Conservation (phyloP, 2,113 vertebrate genomes). For the Ptychochromis oligacanthus region DNA sequence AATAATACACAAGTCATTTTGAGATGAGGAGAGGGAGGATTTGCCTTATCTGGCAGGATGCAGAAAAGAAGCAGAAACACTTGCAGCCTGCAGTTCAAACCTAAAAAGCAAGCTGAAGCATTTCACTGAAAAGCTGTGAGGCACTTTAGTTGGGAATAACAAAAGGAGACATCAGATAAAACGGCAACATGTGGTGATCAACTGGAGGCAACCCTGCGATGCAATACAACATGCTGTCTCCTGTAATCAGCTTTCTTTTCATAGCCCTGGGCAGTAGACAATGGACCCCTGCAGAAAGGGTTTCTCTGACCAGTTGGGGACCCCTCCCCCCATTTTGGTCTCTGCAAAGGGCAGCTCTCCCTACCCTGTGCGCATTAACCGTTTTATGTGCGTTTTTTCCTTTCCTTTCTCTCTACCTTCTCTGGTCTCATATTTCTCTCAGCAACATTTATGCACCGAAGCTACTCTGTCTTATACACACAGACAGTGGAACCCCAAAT, state of each 20-base stretch:
- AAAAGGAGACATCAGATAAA: slow-evolving; percentile 1
- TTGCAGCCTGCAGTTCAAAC: slow-evolving; percentile 20
- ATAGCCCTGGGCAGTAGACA: slow-evolving; percentile 33
- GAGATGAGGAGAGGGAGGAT: slow-evolving; percentile 39
- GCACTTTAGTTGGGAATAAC: slow-evolving; percentile 7
- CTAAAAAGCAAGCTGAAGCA: slow-evolving; percentile 20
- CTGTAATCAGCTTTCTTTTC: slow-evolving; percentile 59
- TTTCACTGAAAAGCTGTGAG: slow-evolving; percentile 19
- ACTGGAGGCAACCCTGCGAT: neutral
- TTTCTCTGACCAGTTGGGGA: slow-evolving; percentile 32
- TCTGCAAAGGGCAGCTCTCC: slow-evolving; percentile 18
- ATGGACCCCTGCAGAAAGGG: slow-evolving; percentile 42
- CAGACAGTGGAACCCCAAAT: neutral
- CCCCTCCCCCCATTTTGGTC: slow-evolving; percentile 49
- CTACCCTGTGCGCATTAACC: neutral
- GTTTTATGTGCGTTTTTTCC: slow-evolving; percentile 8
- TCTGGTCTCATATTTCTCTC: neutral
- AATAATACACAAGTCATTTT: slow-evolving; percentile 74
- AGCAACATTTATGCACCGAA: neutral
- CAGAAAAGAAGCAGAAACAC: slow-evolving; percentile 13
- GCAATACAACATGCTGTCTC: slow-evolving; percentile 23
- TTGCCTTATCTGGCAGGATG: slow-evolving; percentile 44
- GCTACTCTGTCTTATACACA: neutral
- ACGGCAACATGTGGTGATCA: slow-evolving; percentile 30
- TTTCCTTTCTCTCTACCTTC: slow-evolving; percentile 6